Evolutionary conservation across 2,888 invertebrate genomes (phyloP), one percentile per base, ranked within the genome.

Genomic region (Calliphora vomitoria): DNA sequence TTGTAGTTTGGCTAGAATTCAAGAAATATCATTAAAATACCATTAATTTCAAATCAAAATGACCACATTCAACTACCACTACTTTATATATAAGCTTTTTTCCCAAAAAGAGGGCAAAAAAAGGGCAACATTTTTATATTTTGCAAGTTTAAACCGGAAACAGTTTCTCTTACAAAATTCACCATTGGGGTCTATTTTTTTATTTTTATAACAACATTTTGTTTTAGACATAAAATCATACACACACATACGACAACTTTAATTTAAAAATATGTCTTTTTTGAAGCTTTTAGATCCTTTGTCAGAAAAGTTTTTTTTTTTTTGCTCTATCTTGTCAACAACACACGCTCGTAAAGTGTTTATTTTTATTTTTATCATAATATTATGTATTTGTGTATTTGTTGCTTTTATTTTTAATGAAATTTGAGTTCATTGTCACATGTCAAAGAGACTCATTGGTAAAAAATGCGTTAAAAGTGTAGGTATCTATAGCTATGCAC

Each of bases 401-500:
- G 13, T 18, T 31, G 10, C 44, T 75, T 18, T 75, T 47, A 5
- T 68, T 55, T 72, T 60, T 60, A 74, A 50, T 79, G 11, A 79
- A 74, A 41, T 50, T 58, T 68, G 74, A 84, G 84, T 84, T 84
- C 78, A 74, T 50, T 78, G 83, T 38, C 78, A 83, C 18, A 35
- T 71, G 62, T 64, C 31, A 58, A 79, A 78, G 31, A 74, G 64
- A 84, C 41, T 75, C 50, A 75, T 38, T 66, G 35, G 13, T 31
- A 38, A 82, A 82, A 58, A 20, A 68, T 82, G 74, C 74, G 66
- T 74, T 44, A 58, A 74, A 66, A 35, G 53, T 64, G 53, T 31
- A 25, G 38, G 41, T 15, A 25, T 35, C 35, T 5, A 35, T 35
- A 5, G 35, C 5, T 35, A 6, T 35, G 6, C 35, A 35, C 6